Conservation (phyloP, 1,140 invertebrate genomes). For the Drosophila lacteicornis region DNA sequence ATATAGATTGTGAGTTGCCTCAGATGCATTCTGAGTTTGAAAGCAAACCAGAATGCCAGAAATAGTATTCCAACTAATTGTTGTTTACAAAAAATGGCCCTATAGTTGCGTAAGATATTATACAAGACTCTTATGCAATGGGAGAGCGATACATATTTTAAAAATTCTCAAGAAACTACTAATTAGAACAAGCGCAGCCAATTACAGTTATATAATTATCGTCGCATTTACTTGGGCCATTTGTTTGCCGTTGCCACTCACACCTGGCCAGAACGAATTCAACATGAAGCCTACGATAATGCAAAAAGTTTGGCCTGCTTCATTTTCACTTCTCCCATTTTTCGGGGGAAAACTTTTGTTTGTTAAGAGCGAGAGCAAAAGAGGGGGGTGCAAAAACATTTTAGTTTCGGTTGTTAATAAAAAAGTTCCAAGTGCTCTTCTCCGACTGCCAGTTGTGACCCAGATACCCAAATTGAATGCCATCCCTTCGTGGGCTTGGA, state of each 20-base stretch:
- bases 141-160: neutral
- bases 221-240: too few species aligned
- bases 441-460: conserved; percentile 4
- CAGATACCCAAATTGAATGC: conserved; percentile 14
- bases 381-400: neutral
- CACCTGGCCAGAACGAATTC: conserved; percentile 44
- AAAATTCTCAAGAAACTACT: conserved; percentile 2
- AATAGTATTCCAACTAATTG: neutral
- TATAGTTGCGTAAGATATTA: neutral
- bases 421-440: conserved; percentile 18
- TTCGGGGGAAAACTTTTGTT: conserved; percentile 24
- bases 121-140: neutral
- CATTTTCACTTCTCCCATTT: neutral
- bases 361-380: neutral
- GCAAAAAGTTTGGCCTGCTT: conserved; percentile 23
- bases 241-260: conserved; percentile 14
- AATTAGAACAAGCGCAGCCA: neutral
- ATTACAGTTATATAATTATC: conserved; percentile 13
- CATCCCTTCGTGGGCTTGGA: conserved; percentile 6
- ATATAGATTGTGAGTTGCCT: neutral
- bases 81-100: neutral
- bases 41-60: neutral
- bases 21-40: neutral
- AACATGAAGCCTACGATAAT: conserved; percentile 18
- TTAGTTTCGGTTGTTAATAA: conserved; percentile 33